Evolutionary conservation across 2,888 invertebrate genomes (phyloP), one percentile per base, ranked within the genome.

Genomic region (Parnassius orleans): DNA sequence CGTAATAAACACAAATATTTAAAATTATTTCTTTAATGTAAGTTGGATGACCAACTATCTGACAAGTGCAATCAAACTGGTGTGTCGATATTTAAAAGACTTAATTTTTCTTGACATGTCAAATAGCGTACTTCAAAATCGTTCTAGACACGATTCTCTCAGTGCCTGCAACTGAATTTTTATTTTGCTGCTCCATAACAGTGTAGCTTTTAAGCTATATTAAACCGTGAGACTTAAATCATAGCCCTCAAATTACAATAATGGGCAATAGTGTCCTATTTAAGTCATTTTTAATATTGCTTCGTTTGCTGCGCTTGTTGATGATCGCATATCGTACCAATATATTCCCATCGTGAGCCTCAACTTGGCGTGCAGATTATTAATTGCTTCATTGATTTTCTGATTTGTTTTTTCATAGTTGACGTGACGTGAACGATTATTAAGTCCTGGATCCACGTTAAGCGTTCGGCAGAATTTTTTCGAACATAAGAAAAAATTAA

Each of bases 361-460:
- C 24, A 50, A 62, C 62, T 58, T 72, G 73, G 75, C 75, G 78
- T 78, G 75, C 66, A 61, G 76, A 73, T 76, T 83, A 80, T 77
- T 81, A 81, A 83, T 81, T 72, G 80, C 77, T 78, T 83, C 77
- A 82, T 83, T 83, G 81, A 80, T 77, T 83, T 74, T 72, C 69
- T 66, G 57, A 60, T 61, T 60, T 63, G 64, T 72, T 73, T 73
- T 68, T 65, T 63, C 54, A 42, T 65, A 66, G 46, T 60, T 60
- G 65, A 65, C 63, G 63, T 53, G 68, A 64, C 67, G 54, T 43
- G 33, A 33, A 33, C 33, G 7, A 7, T 7, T 33, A 7, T 33
- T 33, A 33, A 7, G 33, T 33, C 33, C 56, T 9, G 60, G 54
- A 56, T 46, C 50, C 59, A 41, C 14, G 58, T 53, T 59, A 63